Percentiles rank a stretch among this genome's conserved stretches.
Evolutionary conservation across 2,888 invertebrate genomes (phyloP).

Genomic region (Sepiola atlantica): DNA sequence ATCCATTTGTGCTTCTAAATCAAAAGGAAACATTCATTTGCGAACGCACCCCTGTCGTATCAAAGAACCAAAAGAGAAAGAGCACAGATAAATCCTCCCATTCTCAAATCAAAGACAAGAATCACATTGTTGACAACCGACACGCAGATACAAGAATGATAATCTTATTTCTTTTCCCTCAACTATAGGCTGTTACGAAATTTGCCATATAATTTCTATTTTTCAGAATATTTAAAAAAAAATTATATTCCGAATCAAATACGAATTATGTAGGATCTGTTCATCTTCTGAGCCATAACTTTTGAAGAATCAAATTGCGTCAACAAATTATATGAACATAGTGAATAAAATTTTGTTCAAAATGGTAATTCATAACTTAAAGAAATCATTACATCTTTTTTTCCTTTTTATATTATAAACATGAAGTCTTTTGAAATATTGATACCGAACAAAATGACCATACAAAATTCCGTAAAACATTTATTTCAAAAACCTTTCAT

Average conservation of each 20-base stretch:
- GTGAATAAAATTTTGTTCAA: background rate
- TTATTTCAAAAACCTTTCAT: too few species aligned
- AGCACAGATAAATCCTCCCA: constrained; percentile 13
- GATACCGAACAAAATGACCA: too few species aligned
- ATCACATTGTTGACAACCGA: background rate
- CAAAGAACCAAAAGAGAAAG: background rate
- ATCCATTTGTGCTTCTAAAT: too few species aligned
- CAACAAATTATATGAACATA: background rate
- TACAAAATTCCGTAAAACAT: too few species aligned
- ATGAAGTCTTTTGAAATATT: too few species aligned
- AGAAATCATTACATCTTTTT: too few species aligned
- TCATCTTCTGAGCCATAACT: background rate
- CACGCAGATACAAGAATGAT: background rate
- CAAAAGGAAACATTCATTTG: too few species aligned
- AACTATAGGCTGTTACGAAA: background rate
- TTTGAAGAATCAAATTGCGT: background rate
- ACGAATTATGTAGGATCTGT: background rate
- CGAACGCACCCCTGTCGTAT: too few species aligned
- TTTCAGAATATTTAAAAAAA: background rate
- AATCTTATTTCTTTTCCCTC: too few species aligned
- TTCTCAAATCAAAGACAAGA: background rate
- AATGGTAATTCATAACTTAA: background rate
- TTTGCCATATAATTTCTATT: background rate
- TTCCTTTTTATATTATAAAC: background rate
- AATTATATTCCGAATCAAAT: background rate